phyloP scores from a whole-genome alignment of 2,888 invertebrate genomes.

The Limnephilus rhombicus region DNA sequence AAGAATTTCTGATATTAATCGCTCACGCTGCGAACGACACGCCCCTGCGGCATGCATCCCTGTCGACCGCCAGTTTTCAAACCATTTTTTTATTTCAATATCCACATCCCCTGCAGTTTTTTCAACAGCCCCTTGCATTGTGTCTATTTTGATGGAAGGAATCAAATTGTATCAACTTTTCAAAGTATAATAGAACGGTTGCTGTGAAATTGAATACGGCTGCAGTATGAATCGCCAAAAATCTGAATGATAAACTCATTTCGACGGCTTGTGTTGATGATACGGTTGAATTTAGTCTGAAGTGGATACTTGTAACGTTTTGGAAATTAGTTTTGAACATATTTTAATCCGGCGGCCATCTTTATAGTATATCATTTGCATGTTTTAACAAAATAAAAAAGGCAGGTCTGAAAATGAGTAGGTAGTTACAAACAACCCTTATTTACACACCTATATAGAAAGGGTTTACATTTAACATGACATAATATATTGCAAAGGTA shows the following conservation, averaged over 20 bases:
- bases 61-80: constrained; percentile 50
- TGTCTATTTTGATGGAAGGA: constrained; percentile 60
- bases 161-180: constrained; percentile 66
- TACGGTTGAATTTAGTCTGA: neutral
- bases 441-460: neutral
- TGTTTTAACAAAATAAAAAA: constrained; percentile 15
- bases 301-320: constrained; percentile 10
- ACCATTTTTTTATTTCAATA: constrained; percentile 64
- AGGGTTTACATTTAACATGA: neutral
- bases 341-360: constrained; percentile 47
- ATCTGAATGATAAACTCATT: constrained; percentile 53
- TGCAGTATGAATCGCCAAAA: constrained; percentile 65
- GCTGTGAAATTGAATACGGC: constrained; percentile 65
- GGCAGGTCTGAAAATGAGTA: neutral
- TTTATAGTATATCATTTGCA: constrained; percentile 13
- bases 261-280: neutral
- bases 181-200: constrained; percentile 63
- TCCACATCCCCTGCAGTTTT: constrained; percentile 62
- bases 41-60: constrained; percentile 36
- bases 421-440: neutral
- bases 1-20: neutral
- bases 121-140: constrained; percentile 62
- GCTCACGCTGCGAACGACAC: neutral
- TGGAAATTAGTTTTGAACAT: neutral
- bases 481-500: neutral